Percentiles rank a stretch among this genome's conserved stretches.
Evolutionary conservation across 2,113 vertebrate genomes (phyloP).

Genomic region (Neodontobutis hainanensis): DNA sequence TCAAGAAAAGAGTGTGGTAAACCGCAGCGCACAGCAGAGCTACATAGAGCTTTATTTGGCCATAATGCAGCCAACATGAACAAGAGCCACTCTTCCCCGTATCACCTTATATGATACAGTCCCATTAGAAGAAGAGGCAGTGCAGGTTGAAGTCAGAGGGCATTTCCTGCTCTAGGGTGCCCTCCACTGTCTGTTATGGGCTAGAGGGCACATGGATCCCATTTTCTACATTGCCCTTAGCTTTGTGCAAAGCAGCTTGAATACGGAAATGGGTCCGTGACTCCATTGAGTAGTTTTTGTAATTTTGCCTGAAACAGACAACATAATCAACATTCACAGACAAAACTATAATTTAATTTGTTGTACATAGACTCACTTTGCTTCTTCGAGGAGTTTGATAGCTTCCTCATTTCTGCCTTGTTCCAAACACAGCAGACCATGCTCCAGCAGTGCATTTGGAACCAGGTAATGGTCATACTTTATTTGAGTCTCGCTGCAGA

Average conservation of each 20-base stretch:
- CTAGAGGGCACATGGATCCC: slow-evolving; percentile 76
- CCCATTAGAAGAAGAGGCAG: background rate
- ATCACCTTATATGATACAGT: slow-evolving; percentile 17
- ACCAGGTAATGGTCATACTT: slow-evolving; percentile 96
- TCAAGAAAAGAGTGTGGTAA: slow-evolving; percentile 9
- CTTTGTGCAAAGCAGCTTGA: slow-evolving; percentile 93
- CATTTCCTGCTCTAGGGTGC: slow-evolving; percentile 37
- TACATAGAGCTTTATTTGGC: slow-evolving; percentile 20
- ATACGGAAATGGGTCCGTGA: slow-evolving; percentile 98
- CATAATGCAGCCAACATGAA: background rate
- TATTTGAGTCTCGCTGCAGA: slow-evolving; percentile 91
- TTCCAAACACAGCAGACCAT: slow-evolving; percentile 90
- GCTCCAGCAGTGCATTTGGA: slow-evolving; percentile 92
- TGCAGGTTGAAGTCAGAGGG: slow-evolving; percentile 2
- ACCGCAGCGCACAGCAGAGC: slow-evolving; percentile 7
- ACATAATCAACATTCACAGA: slow-evolving; percentile 13
- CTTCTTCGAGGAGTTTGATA: slow-evolving; percentile 88
- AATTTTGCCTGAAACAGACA: slow-evolving; percentile 87
- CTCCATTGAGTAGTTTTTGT: slow-evolving; percentile 99
- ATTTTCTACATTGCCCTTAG: slow-evolving; percentile 81
- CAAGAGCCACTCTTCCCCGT: slow-evolving; percentile 19
- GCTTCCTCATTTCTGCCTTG: slow-evolving; percentile 86
- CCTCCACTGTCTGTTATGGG: slow-evolving; percentile 57
- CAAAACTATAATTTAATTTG: background rate
- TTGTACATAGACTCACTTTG: slow-evolving; percentile 84